Evolutionary conservation across 2,113 vertebrate genomes (phyloP).

Genomic region (Otocyon megalotis): DNA sequence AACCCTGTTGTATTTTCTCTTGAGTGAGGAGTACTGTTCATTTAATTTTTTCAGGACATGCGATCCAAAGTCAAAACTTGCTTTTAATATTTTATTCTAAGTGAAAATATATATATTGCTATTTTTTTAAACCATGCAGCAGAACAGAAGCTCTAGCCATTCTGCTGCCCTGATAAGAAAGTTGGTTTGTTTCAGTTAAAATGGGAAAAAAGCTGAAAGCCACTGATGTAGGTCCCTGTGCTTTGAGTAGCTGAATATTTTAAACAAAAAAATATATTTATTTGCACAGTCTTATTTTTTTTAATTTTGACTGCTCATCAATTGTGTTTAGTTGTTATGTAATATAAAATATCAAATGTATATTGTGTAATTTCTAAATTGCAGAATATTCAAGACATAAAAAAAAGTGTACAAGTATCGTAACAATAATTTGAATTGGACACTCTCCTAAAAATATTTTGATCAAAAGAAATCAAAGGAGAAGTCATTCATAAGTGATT

Average conservation of each 20-base stretch:
- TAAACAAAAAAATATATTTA: not conserved
- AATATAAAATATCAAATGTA: not conserved
- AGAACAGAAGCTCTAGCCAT: not conserved
- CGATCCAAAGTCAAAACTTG: not conserved
- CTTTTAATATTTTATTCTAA: not conserved
- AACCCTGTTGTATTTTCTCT: not conserved
- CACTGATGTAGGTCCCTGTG: not conserved
- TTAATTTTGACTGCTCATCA: not conserved
- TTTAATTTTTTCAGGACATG: not conserved
- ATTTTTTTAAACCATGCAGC: not conserved
- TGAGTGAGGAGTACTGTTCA: not conserved
- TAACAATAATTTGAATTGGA: not conserved
- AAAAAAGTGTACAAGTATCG: not conserved
- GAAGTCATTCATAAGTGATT: not conserved
- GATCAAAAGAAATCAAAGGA: not conserved
- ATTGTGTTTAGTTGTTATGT: not conserved
- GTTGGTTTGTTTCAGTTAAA: not conserved
- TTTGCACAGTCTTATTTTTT: not conserved
- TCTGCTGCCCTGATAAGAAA: not conserved
- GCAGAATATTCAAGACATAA: not conserved
- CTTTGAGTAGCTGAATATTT: not conserved
- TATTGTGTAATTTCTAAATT: not conserved
- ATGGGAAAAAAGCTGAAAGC: not conserved
- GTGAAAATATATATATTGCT: not conserved
- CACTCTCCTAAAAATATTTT: not conserved